Base-by-base conservation (phyloP, 2,797 vertebrate genomes). In the Knipowitschia caucasica region DNA sequence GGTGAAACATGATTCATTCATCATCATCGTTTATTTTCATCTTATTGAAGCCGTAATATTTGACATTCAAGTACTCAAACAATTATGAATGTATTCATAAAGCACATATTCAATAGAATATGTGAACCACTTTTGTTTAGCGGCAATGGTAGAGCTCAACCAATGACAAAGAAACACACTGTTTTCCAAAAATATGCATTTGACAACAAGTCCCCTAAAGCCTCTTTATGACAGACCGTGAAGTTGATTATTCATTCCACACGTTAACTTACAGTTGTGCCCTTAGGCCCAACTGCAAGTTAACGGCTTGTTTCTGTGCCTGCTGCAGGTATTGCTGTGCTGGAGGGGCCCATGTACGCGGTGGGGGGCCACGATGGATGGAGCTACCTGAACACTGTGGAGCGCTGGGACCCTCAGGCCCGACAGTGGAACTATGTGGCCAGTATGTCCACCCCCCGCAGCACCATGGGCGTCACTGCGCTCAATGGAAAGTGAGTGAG, bases 291-390 rank as follows among this genome's bases (percentile, higher is more conserved):
- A n/a, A 17, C 24, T 34, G 2, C 27, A 30, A 43, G 18, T 10
- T 46, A 30, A 31, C 7, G 3, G 21, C 15, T 15, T 30, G 17
- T 21, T 47, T 30, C 3, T 11, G 7, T 31, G 61, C 14, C 15
- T 25, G 61, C 11, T 63, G 43, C 42, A 94, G 96, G 96, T 34
- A 95, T 98, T 20, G 93, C 95, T 29, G 95, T 96, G 77, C 90
- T 98, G 15, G 96, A 98, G 90, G 97, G 97, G 10, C 97, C 97
- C 1, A 98, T 99, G 97, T 99, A 99, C 56, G 96, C 97, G 0
- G 93, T 98, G 1, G 97, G 96, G 12, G 97, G 96, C 40, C 97
- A 99, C 2, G 96, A 99, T 12, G 97, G 97, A 52, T 99, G 96
- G 95, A 99, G 96, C 67, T 99, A 99, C 78, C 91, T 99, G 35